Evolutionary conservation across 2,888 invertebrate genomes (phyloP).

Genomic region (Isoperla grammatica): DNA sequence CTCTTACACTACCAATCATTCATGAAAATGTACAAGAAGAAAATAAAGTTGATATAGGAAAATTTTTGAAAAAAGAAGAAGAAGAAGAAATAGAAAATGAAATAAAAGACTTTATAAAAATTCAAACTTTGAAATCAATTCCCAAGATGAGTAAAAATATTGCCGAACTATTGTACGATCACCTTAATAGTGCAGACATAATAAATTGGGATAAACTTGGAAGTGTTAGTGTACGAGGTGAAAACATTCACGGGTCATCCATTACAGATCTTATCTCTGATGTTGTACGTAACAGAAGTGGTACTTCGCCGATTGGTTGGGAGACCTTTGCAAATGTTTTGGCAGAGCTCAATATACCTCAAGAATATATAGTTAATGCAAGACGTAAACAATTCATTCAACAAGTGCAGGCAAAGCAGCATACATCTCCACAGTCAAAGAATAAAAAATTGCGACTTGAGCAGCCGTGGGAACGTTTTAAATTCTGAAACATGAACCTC

Average conservation of each 20-base stretch:
- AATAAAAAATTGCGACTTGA: no score
- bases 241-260: neutral
- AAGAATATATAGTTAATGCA: neutral
- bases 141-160: no score
- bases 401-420: no score
- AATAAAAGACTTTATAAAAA: no score
- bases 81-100: no score
- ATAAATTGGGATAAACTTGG: neutral
- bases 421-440: no score
- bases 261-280: neutral
- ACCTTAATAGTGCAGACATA: neutral
- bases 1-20: no score
- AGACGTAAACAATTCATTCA: no score
- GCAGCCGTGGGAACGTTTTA: neutral
- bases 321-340: neutral
- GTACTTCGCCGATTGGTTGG: neutral
- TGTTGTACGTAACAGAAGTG: neutral
- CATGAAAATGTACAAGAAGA: no score
- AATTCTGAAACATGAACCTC: neutral
- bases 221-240: neutral
- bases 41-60: no score
- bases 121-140: no score
- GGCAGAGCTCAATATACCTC: neutral
- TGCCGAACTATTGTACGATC: slow-evolving; percentile 3
- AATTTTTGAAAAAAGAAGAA: no score